Percentiles rank a stretch among this genome's conserved stretches.
These are phyloP conservation scores for Caradrina clavipalpis DNA, from an alignment of 2,888 invertebrate species.

Conservation along the genomic window DNA sequence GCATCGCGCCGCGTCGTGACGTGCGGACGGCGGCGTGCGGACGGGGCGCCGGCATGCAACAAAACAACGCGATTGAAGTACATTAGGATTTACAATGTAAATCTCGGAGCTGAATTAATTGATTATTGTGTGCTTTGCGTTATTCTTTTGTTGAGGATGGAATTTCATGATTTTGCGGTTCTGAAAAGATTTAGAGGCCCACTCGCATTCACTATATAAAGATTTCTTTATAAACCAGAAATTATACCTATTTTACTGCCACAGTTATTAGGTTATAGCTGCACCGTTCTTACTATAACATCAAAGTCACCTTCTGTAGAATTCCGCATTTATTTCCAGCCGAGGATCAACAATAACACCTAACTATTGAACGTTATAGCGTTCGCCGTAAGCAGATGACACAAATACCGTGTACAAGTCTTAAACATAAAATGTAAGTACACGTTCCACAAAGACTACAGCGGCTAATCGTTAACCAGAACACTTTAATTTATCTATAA, in stretches of 20 bases:
- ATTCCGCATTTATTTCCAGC: slow-evolving; percentile 19
- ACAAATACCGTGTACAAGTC: slow-evolving; percentile 34
- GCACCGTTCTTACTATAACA: neutral
- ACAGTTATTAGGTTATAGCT: neutral
- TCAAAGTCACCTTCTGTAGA: slow-evolving; percentile 25
- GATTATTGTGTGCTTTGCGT: slow-evolving; percentile 23
- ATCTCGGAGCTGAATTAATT: slow-evolving; percentile 44
- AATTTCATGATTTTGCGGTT: neutral
- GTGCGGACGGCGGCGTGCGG: slow-evolving; percentile 34
- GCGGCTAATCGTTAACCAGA: slow-evolving; percentile 62
- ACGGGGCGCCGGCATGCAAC: slow-evolving; percentile 32
- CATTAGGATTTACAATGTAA: slow-evolving; percentile 50
- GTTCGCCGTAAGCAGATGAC: slow-evolving; percentile 45
- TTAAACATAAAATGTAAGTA: slow-evolving; percentile 50
- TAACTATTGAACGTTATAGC: slow-evolving; percentile 25
- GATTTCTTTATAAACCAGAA: neutral
- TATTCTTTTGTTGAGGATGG: neutral
- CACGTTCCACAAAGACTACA: slow-evolving; percentile 52
- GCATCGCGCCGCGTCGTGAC: slow-evolving; percentile 13
- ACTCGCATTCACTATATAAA: no score
- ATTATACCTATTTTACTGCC: neutral
- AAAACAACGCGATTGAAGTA: slow-evolving; percentile 42
- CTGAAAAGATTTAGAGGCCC: no score
- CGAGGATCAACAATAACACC: slow-evolving; percentile 6
- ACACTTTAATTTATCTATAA: slow-evolving; percentile 61